Conservation (phyloP, 1,140 invertebrate genomes). For the Monomorium pharaonis region DNA sequence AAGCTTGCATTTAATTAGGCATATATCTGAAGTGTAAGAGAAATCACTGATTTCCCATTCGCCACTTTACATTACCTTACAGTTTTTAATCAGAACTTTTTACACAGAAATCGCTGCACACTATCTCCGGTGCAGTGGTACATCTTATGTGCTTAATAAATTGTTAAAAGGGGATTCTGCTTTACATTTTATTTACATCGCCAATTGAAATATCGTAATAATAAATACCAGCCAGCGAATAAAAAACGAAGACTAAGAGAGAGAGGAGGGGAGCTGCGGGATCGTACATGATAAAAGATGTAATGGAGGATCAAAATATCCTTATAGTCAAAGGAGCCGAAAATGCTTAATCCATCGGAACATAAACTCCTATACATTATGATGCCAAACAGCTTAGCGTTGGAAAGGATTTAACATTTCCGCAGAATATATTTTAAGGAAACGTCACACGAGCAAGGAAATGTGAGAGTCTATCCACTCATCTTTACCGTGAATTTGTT, state of each 20-base stretch:
- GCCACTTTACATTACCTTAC: not conserved
- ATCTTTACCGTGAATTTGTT: conserved; percentile 24
- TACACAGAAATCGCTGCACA: not conserved
- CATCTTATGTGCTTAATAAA: not conserved
- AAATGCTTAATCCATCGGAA: conserved; percentile 42
- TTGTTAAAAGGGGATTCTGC: not conserved
- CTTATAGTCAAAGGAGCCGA: conserved; percentile 23
- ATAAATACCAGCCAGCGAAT: not conserved
- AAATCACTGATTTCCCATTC: conserved; percentile 1
- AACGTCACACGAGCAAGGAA: conserved; percentile 25
- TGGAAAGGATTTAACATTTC: conserved; percentile 46
- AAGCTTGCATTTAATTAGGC: conserved; percentile 18
- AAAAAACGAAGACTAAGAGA: not conserved
- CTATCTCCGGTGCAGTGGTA: not conserved
- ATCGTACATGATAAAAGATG: not conserved
- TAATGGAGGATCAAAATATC: conserved; percentile 9
- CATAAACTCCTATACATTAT: conserved; percentile 38
- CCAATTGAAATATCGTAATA: conserved; percentile 8
- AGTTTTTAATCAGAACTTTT: not conserved
- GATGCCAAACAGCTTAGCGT: conserved; percentile 32
- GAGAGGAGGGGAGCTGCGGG: not conserved
- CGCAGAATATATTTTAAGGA: conserved; percentile 43
- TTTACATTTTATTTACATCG: not conserved
- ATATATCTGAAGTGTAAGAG: not conserved
- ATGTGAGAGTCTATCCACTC: conserved; percentile 21